phyloP scores from a whole-genome alignment of 2,888 invertebrate genomes.

The Acleris emargana region DNA sequence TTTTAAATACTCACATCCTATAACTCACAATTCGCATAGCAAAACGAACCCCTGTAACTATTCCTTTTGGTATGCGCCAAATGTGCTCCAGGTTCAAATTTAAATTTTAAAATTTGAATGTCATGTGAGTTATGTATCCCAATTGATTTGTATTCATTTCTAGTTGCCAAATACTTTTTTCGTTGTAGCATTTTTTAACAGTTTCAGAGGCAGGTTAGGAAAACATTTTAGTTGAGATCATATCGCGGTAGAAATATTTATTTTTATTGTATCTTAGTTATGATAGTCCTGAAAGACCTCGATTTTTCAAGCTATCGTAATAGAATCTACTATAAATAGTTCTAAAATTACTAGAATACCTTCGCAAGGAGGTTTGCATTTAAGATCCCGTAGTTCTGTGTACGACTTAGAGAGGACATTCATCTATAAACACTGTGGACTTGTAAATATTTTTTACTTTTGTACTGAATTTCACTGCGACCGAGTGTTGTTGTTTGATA shows the following conservation, averaged over 20 bases:
- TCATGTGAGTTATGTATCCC: slow-evolving; percentile 67
- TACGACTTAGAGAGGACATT: slow-evolving; percentile 49
- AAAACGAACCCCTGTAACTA: slow-evolving; percentile 44
- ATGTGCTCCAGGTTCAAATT: slow-evolving; percentile 68
- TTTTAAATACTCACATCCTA: slow-evolving; percentile 76
- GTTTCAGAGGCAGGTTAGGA: slow-evolving; percentile 71
- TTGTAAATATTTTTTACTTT: slow-evolving; percentile 71
- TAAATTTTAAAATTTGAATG: slow-evolving; percentile 54
- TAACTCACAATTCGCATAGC: slow-evolving; percentile 60
- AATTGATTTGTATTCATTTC: slow-evolving; percentile 75
- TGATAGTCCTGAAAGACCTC: slow-evolving; percentile 52
- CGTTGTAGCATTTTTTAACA: slow-evolving; percentile 69
- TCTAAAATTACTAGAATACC: slow-evolving; percentile 37
- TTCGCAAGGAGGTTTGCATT: slow-evolving; percentile 64
- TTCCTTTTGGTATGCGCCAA: slow-evolving; percentile 66
- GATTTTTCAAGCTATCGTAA: slow-evolving; percentile 43
- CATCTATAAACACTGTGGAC: slow-evolving; percentile 57
- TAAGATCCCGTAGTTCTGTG: slow-evolving; percentile 63
- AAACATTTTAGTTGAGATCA: slow-evolving; percentile 65
- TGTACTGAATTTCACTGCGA: slow-evolving; percentile 79
- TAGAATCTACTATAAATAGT: slow-evolving; percentile 45
- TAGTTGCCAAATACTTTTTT: slow-evolving; percentile 79
- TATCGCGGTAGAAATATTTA: slow-evolving; percentile 75
- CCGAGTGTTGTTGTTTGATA: slow-evolving; percentile 82
- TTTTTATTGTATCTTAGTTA: slow-evolving; percentile 66